phyloP scores from a whole-genome alignment of 2,888 invertebrate species.

The Drosophila koepferae region DNA sequence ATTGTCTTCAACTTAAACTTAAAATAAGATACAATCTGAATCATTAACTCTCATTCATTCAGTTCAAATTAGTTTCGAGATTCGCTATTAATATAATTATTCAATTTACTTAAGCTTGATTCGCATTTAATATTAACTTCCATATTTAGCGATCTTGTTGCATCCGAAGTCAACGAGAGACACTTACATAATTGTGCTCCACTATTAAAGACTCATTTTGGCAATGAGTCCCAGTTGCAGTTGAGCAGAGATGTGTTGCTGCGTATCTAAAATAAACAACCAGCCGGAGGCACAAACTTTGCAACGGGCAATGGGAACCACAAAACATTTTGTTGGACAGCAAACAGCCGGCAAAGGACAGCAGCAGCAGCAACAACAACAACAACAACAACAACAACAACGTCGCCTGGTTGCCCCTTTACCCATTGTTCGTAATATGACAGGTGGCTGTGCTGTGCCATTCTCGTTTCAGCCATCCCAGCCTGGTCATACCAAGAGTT shows the following conservation, averaged over 20 bases:
- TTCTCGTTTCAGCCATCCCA: background rate
- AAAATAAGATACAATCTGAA: background rate
- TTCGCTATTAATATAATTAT: background rate
- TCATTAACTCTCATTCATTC: background rate
- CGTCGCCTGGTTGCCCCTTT: conserved; percentile 1
- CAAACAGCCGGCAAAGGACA: conserved; percentile 71
- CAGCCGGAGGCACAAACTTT: conserved; percentile 68
- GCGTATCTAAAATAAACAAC: conserved; percentile 65
- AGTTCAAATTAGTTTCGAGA: background rate
- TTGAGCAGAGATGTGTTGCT: conserved; percentile 36
- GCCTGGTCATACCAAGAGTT: conserved; percentile 1
- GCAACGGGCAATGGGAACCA: conserved; percentile 72
- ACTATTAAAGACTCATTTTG: conserved; percentile 38
- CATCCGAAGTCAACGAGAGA: background rate
- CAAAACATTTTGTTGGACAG: conserved; percentile 81
- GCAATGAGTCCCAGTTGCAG: conserved; percentile 32
- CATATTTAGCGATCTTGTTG: background rate
- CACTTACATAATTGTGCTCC: conserved; percentile 7
- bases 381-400: conserved; percentile 20
- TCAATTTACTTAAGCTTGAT: background rate
- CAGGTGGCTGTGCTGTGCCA: conserved; percentile 53
- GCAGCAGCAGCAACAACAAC: conserved; percentile 26
- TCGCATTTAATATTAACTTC: background rate
- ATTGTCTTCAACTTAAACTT: background rate
- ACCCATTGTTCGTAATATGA: conserved; percentile 63